Percentiles rank a stretch among this genome's conserved stretches.
phyloP scores from a whole-genome alignment of 2,113 vertebrate species.

The Pantherophis guttatus region DNA sequence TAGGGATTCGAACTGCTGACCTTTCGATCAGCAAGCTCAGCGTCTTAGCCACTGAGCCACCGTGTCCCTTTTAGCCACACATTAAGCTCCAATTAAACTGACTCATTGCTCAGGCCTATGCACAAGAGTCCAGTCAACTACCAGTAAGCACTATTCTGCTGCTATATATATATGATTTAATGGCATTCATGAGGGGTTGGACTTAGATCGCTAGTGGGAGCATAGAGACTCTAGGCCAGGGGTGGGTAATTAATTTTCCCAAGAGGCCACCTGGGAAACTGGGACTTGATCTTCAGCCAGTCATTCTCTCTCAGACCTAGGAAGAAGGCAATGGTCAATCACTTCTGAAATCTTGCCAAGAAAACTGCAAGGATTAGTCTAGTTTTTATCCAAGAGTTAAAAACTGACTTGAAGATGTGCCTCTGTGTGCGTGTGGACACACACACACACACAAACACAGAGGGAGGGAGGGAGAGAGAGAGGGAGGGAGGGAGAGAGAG shows the following conservation, averaged over 20 bases:
- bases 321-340: neutral
- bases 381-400: neutral
- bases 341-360: neutral
- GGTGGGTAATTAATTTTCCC: neutral
- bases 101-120: neutral
- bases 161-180: neutral
- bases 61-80: neutral
- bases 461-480: too few species aligned
- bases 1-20: too few species aligned
- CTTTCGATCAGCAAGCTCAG: too few species aligned
- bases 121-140: neutral
- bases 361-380: neutral
- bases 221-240: neutral
- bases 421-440: neutral
- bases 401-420: neutral
- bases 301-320: neutral
- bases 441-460: neutral
- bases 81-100: neutral
- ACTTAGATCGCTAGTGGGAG: neutral
- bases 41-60: too few species aligned
- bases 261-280: neutral
- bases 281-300: neutral
- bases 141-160: neutral
- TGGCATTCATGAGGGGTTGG: neutral
- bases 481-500: too few species aligned